A percentile compares a stretch with the other conserved stretches of the same genome.
Evolutionary conservation across 2,113 vertebrate genomes (phyloP).

Genomic region (Regulus satrapa): DNA sequence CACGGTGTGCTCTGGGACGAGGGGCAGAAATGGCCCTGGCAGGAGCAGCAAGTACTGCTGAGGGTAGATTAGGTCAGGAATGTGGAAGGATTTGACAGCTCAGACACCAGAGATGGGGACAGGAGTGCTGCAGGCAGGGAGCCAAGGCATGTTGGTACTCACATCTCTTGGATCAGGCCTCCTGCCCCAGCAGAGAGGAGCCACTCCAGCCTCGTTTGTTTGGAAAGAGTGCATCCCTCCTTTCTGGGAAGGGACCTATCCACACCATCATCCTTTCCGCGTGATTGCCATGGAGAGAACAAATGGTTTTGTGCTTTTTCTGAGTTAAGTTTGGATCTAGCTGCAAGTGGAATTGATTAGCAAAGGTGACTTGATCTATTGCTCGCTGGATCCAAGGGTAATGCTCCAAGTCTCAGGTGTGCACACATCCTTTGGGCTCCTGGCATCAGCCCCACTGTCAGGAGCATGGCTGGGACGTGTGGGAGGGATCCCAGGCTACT

Average conservation of each 20-base stretch:
- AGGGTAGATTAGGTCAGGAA: not conserved
- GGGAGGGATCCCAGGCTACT: not conserved
- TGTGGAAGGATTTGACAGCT: not conserved
- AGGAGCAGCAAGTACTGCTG: not conserved
- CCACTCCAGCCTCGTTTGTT: not conserved
- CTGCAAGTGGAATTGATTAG: not conserved
- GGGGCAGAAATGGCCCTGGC: not conserved
- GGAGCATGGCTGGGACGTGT: not conserved
- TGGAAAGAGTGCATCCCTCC: not conserved
- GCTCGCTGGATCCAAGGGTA: accelerated
- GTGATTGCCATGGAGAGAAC: not conserved
- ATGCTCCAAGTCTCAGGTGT: not conserved
- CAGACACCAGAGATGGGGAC: not conserved
- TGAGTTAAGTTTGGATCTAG: not conserved
- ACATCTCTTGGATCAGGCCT: not conserved
- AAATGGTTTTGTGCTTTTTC: not conserved
- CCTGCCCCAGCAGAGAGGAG: not conserved
- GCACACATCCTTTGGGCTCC: not conserved
- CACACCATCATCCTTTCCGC: not conserved
- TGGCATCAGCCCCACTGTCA: not conserved
- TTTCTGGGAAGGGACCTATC: not conserved
- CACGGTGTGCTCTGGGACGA: accelerated
- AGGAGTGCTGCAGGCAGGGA: not conserved
- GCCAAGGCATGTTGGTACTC: not conserved
- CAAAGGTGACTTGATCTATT: not conserved